Evolutionary conservation across 2,797 vertebrate genomes (phyloP).

Genomic region (Nannoperca obscura): DNA sequence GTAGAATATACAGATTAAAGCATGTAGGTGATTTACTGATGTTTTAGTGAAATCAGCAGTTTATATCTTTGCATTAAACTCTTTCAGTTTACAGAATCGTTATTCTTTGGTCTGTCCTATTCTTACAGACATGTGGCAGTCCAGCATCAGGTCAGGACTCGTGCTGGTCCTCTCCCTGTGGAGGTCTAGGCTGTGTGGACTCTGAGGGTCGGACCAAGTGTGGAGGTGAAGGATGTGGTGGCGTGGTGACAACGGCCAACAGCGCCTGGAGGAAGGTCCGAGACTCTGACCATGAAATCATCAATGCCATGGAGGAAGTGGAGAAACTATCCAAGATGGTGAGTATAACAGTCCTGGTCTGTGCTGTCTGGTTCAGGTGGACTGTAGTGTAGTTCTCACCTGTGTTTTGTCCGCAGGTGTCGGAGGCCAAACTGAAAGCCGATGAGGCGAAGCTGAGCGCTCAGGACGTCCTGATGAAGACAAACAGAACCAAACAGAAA

Average conservation of each 20-base stretch:
- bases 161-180: slow-evolving; percentile 89
- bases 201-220: slow-evolving; percentile 87
- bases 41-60: background rate
- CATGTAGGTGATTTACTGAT: background rate
- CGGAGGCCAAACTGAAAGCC: slow-evolving; percentile 92
- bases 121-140: slow-evolving; percentile 90
- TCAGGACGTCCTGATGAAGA: slow-evolving; percentile 90
- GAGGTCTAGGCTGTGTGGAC: slow-evolving; percentile 89
- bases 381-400: background rate
- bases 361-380: background rate
- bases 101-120: background rate
- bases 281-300: slow-evolving; percentile 92
- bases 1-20: background rate
- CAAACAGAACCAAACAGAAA: slow-evolving; percentile 91
- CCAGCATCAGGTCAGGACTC: slow-evolving; percentile 81
- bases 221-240: slow-evolving; percentile 90
- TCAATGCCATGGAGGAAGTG: slow-evolving; percentile 92
- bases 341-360: slow-evolving; percentile 51
- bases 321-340: slow-evolving; percentile 96
- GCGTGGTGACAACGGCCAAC: slow-evolving; percentile 86
- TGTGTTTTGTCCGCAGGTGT: slow-evolving; percentile 83
- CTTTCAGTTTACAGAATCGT: too few relatives aligned
- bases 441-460: slow-evolving; percentile 93
- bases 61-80: background rate
- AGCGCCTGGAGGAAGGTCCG: slow-evolving; percentile 89